Conservation (phyloP, 1,140 invertebrate genomes). For the Dendroctonus valens region DNA sequence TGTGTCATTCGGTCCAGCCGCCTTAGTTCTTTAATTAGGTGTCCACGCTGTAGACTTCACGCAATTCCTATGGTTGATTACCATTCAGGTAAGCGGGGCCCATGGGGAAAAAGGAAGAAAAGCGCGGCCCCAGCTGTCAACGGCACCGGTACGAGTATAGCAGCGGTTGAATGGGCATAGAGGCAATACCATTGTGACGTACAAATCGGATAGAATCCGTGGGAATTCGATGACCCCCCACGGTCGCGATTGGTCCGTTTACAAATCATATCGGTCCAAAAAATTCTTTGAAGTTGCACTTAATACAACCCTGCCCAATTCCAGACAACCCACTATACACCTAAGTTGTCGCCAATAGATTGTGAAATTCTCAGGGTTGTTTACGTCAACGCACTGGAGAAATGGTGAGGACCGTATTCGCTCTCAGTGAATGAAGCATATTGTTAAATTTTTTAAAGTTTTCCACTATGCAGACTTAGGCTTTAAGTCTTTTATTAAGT, state of each 20-base stretch:
- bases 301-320: too few species aligned
- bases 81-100: constrained; percentile 1
- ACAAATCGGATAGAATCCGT: constrained; percentile 17
- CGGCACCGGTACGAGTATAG: constrained; percentile 12
- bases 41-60: constrained; percentile 8
- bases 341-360: too few species aligned
- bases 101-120: constrained; percentile 15
- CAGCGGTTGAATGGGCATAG: constrained; percentile 25
- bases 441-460: too few species aligned
- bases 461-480: too few species aligned
- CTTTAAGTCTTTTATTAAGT: too few species aligned
- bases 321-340: too few species aligned
- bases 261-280: not conserved
- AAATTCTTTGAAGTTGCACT: too few species aligned
- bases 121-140: constrained; percentile 21
- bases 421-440: too few species aligned
- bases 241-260: not conserved
- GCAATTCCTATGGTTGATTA: constrained; percentile 15
- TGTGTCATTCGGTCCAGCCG: constrained; percentile 15
- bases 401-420: too few species aligned
- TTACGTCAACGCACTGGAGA: too few species aligned
- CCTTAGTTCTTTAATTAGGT: constrained; percentile 22
- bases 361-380: too few species aligned
- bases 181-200: constrained; percentile 15
- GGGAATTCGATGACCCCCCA: constrained; percentile 27